A percentile compares a stretch with the other conserved stretches of the same genome.
phyloP scores from a whole-genome alignment of 1,140 invertebrate genomes.

The Procambarus clarkii region DNA sequence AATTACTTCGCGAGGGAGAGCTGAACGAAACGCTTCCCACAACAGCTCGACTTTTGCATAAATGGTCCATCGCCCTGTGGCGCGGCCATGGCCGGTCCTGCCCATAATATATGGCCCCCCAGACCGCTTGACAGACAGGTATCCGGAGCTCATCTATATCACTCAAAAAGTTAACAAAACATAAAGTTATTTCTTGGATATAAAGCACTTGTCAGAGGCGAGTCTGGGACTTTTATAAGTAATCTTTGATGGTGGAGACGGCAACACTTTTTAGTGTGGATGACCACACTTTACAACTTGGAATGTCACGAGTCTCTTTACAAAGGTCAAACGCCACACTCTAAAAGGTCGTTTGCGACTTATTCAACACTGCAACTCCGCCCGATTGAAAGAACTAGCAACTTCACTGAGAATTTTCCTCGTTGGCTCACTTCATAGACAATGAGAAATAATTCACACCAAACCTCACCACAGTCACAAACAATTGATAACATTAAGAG shows the following conservation, averaged over 20 bases:
- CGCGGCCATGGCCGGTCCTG: too few species aligned
- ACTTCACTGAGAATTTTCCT: neutral
- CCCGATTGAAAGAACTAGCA: constrained; percentile 11
- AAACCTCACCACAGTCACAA: neutral
- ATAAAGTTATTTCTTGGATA: too few species aligned
- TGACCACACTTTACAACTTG: constrained; percentile 49
- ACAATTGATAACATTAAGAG: too few species aligned
- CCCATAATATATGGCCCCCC: too few species aligned
- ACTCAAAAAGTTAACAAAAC: too few species aligned
- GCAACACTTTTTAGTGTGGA: constrained; percentile 48
- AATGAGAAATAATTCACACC: neutral
- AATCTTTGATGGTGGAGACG: constrained; percentile 12
- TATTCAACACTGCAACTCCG: constrained; percentile 20
- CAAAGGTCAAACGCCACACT: constrained; percentile 56
- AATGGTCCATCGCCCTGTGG: too few species aligned
- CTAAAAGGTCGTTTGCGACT: constrained; percentile 37
- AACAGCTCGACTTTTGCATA: too few species aligned
- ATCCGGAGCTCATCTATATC: too few species aligned
- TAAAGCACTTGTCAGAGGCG: neutral
- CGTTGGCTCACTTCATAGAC: too few species aligned
- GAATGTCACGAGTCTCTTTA: constrained; percentile 31
- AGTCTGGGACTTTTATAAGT: neutral
- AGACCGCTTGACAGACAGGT: too few species aligned
- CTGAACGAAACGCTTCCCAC: too few species aligned
- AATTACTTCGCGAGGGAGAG: neutral